Percentiles rank a stretch among this genome's conserved stretches.
phyloP scores from a whole-genome alignment of 2,888 invertebrate species.

The Catocala nupta region DNA sequence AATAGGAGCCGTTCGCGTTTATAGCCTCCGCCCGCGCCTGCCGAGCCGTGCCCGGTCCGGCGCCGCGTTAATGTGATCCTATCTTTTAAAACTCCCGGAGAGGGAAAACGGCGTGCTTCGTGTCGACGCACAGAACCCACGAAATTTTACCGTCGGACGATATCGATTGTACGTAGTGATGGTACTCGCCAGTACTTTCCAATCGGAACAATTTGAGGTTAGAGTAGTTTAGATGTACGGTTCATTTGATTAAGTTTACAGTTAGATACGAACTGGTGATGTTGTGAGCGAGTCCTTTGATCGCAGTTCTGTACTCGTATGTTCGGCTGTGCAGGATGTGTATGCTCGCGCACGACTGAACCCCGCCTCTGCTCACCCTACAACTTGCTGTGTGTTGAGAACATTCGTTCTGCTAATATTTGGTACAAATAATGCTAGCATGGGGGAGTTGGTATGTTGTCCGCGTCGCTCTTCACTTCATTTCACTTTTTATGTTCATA shows the following conservation, averaged over 20 bases:
- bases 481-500: constrained; percentile 13
- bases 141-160: constrained; percentile 10
- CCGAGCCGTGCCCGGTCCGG: constrained; percentile 8
- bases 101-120: constrained; percentile 41
- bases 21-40: constrained; percentile 13
- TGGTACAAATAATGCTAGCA: constrained; percentile 27
- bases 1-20: constrained; percentile 60
- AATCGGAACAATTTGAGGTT: constrained; percentile 25
- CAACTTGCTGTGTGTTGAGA: constrained; percentile 12
- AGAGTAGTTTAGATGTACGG: constrained; percentile 21
- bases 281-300: constrained; percentile 6
- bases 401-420: constrained; percentile 36
- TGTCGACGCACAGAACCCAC: constrained; percentile 20
- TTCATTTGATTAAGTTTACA: constrained; percentile 26
- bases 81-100: constrained; percentile 73
- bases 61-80: constrained; percentile 77
- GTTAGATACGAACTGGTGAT: constrained; percentile 4
- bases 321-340: not conserved
- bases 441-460: constrained; percentile 11
- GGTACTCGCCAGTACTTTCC: constrained; percentile 12
- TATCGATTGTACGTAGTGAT: constrained; percentile 46
- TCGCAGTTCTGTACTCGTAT: not conserved
- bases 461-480: constrained; percentile 9
- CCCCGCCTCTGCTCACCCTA: constrained; percentile 13
- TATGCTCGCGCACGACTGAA: constrained; percentile 12